These are phyloP conservation scores for Pseudorhombus dupliciocellatus DNA, from an alignment of 2,113 vertebrate genomes.

Conservation along the genomic window DNA sequence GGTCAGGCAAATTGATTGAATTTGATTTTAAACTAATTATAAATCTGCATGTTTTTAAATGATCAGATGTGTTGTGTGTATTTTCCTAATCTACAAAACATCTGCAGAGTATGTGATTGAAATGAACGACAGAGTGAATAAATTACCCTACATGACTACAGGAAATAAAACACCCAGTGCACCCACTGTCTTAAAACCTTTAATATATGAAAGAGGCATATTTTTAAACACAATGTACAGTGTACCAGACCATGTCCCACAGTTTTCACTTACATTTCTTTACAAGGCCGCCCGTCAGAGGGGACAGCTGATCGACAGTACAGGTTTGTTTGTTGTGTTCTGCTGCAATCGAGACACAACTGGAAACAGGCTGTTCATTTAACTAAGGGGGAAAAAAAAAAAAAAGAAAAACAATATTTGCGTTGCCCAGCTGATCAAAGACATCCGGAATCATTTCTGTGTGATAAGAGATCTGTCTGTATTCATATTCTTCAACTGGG, in stretches of 20 bases:
- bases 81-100: neutral
- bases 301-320: conserved; percentile 13
- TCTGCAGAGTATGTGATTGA: neutral
- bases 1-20: too few relatives aligned
- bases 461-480: neutral
- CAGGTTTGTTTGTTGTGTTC: neutral
- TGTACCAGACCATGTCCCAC: conserved; percentile 84
- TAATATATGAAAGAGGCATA: conserved; percentile 82
- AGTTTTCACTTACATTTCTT: conserved; percentile 69
- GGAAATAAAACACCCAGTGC: neutral
- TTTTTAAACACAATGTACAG: conserved; percentile 81
- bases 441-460: conserved; percentile 39
- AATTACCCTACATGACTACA: too few relatives aligned
- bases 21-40: too few relatives aligned
- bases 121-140: too few relatives aligned
- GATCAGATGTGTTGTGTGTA: neutral
- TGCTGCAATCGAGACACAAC: conserved; percentile 4
- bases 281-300: conserved; percentile 52
- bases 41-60: too few relatives aligned
- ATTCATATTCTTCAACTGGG: neutral
- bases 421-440: neutral
- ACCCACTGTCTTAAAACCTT: conserved; percentile 76
- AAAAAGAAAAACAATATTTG: neutral
- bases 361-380: neutral
- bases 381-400: neutral